Evolutionary conservation across 2,797 vertebrate species (phyloP).

Genomic region (Rhabdomys pumilio): DNA sequence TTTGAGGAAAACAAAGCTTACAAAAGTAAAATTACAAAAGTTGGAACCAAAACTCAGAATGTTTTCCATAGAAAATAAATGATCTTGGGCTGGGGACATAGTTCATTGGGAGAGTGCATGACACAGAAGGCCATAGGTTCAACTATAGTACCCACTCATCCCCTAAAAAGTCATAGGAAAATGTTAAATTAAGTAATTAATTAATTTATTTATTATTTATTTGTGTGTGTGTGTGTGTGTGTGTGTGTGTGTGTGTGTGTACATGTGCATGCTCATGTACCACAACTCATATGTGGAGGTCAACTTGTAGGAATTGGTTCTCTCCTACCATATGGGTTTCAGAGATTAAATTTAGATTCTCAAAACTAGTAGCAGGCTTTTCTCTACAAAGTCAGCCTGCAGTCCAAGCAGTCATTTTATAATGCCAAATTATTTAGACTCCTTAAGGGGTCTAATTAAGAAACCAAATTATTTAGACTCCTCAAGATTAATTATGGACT

Average conservation of each 20-base stretch:
- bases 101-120: background rate
- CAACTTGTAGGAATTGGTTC: background rate
- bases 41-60: conserved; percentile 24
- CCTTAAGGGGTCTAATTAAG: background rate
- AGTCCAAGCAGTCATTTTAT: background rate
- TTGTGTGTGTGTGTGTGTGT: no score
- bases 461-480: background rate
- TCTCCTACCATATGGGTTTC: background rate
- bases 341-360: background rate
- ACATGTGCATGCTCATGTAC: no score
- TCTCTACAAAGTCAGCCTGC: background rate
- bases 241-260: no score
- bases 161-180: background rate
- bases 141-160: background rate
- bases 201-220: no score
- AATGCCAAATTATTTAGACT: background rate
- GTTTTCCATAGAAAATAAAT: conserved; percentile 12
- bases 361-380: background rate
- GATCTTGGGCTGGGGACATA: background rate
- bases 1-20: background rate
- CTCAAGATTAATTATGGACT: conserved; percentile 62
- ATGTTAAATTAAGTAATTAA: no score
- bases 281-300: background rate
- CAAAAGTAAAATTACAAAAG: conserved; percentile 17
- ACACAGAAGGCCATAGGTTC: background rate